Evolutionary conservation across 1,140 invertebrate genomes (phyloP), one percentile per base, ranked within the genome.

Genomic region (Akabosia matsudoensis): DNA sequence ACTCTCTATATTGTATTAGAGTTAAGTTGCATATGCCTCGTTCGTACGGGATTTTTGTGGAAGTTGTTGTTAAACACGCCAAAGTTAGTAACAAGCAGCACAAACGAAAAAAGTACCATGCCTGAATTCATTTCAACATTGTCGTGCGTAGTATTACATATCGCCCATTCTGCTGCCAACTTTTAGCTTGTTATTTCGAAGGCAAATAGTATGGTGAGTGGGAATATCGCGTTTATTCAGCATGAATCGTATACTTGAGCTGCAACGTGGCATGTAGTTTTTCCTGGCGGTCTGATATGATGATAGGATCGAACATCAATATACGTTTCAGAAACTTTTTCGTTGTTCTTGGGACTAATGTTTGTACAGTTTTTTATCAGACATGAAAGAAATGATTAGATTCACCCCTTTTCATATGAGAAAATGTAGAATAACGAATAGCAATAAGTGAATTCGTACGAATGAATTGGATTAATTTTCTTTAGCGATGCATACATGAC

Each of bases 301-400:
- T 67, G 61, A 67, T 67, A 67, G 10, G 61, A 67, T 67, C 61
- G 31, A 30, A 67, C 28, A 61, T n/a, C 4, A n/a, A n/a, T 22
- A 67, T 31, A n/a, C 28, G 24, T 22, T 67, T 30, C 61, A 67
- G 31, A 67, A 67, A 67, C 26, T 67, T 67, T 67, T 67, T 31
- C 61, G 26, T 67, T 67, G 61, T 67, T 67, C 31, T 67, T 67
- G 54, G 24, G 13, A 61, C 61, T 67, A 30, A 2, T 67, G 61
- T 13, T 67, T 67, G 24, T 30, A 30, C 4, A 13, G 10, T 22
- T 67, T 67, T 67, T 67, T 67, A 67, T 67, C 61, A 67, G 61
- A 67, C 61, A 67, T 67, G 61, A 31, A 67, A 67, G 3, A 67
- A 67, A 24, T 67, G 61, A 67, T 67, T 67, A 67, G 61, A 67